phyloP scores from a whole-genome alignment of 2,888 invertebrate species.

The Nematopogon swammerdamellus region DNA sequence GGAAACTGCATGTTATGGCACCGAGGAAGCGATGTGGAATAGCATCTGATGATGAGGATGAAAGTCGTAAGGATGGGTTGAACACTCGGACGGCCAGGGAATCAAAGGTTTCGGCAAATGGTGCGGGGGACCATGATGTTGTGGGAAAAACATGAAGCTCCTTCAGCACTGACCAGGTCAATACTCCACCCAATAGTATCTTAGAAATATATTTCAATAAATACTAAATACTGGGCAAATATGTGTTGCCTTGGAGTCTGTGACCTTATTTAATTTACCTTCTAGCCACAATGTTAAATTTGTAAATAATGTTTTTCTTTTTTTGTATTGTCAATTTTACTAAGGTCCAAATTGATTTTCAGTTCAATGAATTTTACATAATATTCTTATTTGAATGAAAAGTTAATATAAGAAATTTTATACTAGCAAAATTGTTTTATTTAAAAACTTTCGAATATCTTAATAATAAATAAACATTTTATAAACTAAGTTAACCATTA shows the following conservation, averaged over 20 bases:
- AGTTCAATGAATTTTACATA: conserved; percentile 24
- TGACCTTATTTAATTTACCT: conserved; percentile 20
- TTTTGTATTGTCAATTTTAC: conserved; percentile 28
- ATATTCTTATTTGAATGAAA: conserved; percentile 24
- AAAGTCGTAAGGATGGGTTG: conserved; percentile 30
- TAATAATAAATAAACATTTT: background rate
- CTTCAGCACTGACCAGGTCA: no score
- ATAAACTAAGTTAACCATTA: no score
- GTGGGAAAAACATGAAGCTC: no score
- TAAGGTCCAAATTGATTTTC: conserved; percentile 30
- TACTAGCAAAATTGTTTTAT: conserved; percentile 13
- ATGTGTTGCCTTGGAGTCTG: no score
- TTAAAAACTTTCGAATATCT: background rate
- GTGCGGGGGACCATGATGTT: conserved; percentile 30
- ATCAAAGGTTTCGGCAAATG: conserved; percentile 39
- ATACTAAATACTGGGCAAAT: no score
- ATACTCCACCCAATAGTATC: no score
- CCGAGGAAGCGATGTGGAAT: conserved; percentile 19
- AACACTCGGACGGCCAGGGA: conserved; percentile 31
- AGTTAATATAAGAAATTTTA: conserved; percentile 30
- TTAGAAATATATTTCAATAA: no score
- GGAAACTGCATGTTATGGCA: conserved; percentile 35
- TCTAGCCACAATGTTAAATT: conserved; percentile 42
- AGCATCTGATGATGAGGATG: conserved; percentile 24
- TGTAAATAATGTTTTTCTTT: conserved; percentile 41